Percentiles rank a stretch among this genome's conserved stretches.
phyloP scores from a whole-genome alignment of 2,888 invertebrate genomes.

The Pollenia amentaria region DNA sequence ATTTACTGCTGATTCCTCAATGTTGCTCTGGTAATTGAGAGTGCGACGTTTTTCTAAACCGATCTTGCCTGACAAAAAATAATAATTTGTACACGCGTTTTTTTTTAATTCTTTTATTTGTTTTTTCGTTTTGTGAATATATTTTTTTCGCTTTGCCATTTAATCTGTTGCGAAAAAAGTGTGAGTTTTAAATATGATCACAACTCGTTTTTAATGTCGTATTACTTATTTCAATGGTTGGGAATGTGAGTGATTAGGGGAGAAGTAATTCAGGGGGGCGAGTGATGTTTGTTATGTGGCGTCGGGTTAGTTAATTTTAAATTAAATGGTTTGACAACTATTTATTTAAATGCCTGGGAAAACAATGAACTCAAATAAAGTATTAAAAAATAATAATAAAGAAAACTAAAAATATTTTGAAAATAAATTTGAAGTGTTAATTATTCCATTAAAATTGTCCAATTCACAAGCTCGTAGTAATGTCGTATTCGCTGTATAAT shows the following conservation, averaged over 20 bases:
- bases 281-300: conserved; percentile 44
- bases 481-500: too few species aligned
- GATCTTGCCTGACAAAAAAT: conserved; percentile 33
- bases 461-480: too few species aligned
- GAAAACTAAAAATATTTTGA: not conserved
- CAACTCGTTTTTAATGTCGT: conserved; percentile 50
- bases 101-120: conserved; percentile 19
- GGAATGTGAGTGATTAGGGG: not conserved
- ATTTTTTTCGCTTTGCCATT: conserved; percentile 45
- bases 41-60: conserved; percentile 42
- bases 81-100: conserved; percentile 7
- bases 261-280: not conserved
- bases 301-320: conserved; percentile 74
- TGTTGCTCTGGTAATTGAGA: conserved; percentile 51
- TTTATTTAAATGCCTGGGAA: conserved; percentile 80
- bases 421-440: not conserved
- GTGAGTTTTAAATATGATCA: conserved; percentile 49
- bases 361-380: conserved; percentile 67
- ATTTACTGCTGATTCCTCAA: conserved; percentile 52
- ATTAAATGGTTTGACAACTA: conserved; percentile 78
- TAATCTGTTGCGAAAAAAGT: conserved; percentile 59
- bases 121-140: conserved; percentile 47
- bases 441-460: too few species aligned
- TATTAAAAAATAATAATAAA: not conserved
- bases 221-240: conserved; percentile 16